Evolutionary conservation across 2,888 invertebrate genomes (phyloP).

Genomic region (Xestia sexstrigata): DNA sequence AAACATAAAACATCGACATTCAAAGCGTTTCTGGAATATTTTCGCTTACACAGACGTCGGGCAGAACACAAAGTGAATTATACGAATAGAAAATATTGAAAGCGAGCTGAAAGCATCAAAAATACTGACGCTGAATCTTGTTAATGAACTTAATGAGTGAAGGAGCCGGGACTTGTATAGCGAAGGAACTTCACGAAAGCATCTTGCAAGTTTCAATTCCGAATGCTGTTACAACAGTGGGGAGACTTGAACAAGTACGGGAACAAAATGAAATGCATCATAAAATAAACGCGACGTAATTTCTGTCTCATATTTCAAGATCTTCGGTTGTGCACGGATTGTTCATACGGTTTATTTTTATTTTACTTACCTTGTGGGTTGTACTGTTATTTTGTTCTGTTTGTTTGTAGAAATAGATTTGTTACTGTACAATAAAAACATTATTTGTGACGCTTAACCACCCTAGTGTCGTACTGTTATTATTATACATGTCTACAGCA

Average conservation of each 20-base stretch:
- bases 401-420: conserved; percentile 36
- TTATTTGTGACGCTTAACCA: conserved; percentile 17
- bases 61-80: conserved; percentile 83
- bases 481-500: not conserved
- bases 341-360: conserved; percentile 47
- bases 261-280: conserved; percentile 80
- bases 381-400: conserved; percentile 54
- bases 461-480: not conserved
- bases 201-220: conserved; percentile 84
- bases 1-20: conserved; percentile 88
- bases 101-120: conserved; percentile 84
- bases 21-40: conserved; percentile 87
- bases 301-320: conserved; percentile 66
- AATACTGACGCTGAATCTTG: conserved; percentile 86
- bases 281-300: conserved; percentile 76
- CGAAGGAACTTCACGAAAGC: conserved; percentile 81
- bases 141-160: conserved; percentile 89
- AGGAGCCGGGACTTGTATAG: conserved; percentile 82
- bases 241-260: conserved; percentile 71
- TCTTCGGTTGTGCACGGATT: conserved; percentile 56
- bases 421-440: conserved; percentile 28
- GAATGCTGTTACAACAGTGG: conserved; percentile 79
- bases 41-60: conserved; percentile 84
- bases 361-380: conserved; percentile 55
- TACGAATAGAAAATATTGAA: conserved; percentile 86